Evolutionary conservation across 1,140 invertebrate species (phyloP), one percentile per base, ranked within the genome.

Genomic region (Atopsyche davidsoni): DNA sequence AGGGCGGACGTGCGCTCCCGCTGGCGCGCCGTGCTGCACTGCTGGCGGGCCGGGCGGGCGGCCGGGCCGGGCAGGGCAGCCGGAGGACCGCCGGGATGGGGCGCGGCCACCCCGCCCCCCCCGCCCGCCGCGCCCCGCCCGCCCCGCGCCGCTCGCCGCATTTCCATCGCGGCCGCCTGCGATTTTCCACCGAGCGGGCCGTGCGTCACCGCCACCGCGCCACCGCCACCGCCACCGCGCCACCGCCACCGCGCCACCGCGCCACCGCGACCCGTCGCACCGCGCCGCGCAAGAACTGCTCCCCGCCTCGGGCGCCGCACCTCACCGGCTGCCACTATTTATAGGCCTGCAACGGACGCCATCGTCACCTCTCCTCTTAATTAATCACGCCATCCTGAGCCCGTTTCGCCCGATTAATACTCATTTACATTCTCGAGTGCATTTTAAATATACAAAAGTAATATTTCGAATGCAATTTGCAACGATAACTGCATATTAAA

Each of bases 51-150:
- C 17, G 42, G 16, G 42, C 11, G 4, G n/a, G 22, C 11, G 9
- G 23, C 19, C 40, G n/a, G 3, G 28, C n/a, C n/a, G 36, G 24
- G 35, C 36, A 11, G 24, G 23, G 21, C 13, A 21, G 18, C 46
- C 46, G 35, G 46, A 40, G 46, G 36, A 41, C 31, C 43, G 43
- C 36, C 46, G 21, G 36, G 36, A 41, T 41, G 46, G 36, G 46
- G 46, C 36, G 46, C 46, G 35, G 35, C 38, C 21, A 16, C 38
- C 11, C 24, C 36, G 35, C 24, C 1, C 22, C 13, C 4, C 18
- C 35, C 38, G 22, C 18, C 23, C 1, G 7, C 16, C 45, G n/a
- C 9, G 9, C 2, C 28, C 4, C 22, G 38, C 38, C 2, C 40
- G n/a, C 2, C 18, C 40, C 1, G 28, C 31, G 9, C 43, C 9